Conservation (phyloP, 1,140 invertebrate genomes). For the Lineus longissimus region DNA sequence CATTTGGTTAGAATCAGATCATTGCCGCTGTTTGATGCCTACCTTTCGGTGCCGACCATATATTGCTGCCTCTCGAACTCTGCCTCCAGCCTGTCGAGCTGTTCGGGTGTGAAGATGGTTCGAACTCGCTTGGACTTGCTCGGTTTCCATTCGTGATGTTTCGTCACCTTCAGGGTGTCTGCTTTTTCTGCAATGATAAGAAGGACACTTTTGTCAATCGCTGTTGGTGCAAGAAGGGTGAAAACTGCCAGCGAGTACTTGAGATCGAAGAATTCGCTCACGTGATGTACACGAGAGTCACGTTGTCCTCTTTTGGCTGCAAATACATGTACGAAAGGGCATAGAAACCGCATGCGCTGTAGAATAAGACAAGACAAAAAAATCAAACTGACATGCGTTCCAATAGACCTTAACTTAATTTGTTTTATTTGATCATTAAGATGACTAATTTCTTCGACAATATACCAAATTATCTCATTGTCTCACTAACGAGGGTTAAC, state of each 20-base stretch:
- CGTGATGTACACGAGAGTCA: not conserved
- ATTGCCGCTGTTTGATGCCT: not conserved
- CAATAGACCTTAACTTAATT: too few species aligned
- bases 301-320: not conserved
- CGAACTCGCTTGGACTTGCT: conserved; percentile 74
- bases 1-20: too few species aligned
- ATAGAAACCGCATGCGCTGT: too few species aligned
- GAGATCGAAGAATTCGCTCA: not conserved
- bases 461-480: too few species aligned
- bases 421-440: too few species aligned
- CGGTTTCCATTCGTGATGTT: conserved; percentile 24
- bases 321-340: too few species aligned
- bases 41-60: conserved; percentile 91
- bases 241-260: too few species aligned
- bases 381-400: too few species aligned
- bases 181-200: conserved; percentile 16
- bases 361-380: too few species aligned
- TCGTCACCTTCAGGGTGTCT: conserved; percentile 20
- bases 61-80: conserved; percentile 95
- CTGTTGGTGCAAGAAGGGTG: not conserved
- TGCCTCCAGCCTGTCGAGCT: conserved; percentile 83
- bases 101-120: conserved; percentile 93
- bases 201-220: not conserved
- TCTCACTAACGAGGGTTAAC: not conserved
- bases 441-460: too few species aligned